phyloP scores from a whole-genome alignment of 2,888 invertebrate genomes.

The Netelia virgata region DNA sequence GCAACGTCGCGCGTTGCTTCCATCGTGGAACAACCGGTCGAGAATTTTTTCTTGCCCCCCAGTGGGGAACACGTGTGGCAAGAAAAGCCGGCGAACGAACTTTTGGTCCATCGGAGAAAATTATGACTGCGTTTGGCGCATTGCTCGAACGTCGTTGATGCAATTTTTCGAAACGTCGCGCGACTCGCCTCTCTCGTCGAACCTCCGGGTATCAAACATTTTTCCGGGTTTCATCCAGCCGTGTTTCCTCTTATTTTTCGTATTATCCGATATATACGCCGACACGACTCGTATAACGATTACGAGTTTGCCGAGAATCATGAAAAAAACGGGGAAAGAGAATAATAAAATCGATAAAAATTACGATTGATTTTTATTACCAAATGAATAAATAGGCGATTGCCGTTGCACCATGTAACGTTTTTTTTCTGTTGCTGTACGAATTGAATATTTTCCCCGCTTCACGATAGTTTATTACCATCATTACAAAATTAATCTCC shows the following conservation, averaged over 20 bases:
- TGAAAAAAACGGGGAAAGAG: not conserved
- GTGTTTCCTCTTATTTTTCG: not conserved
- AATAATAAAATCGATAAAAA: not conserved
- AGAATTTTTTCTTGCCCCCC: not conserved
- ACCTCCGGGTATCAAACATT: not conserved
- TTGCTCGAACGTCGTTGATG: conserved; percentile 8
- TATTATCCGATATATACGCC: not conserved
- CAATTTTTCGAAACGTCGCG: conserved; percentile 10
- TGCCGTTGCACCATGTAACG: too few relatives aligned
- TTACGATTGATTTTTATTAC: too few relatives aligned
- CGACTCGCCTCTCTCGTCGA: conserved; percentile 32
- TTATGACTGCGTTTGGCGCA: conserved; percentile 28
- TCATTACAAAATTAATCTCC: not conserved
- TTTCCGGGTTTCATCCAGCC: not conserved
- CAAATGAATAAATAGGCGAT: too few relatives aligned
- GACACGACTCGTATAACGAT: not conserved
- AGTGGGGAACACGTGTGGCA: conserved; percentile 12
- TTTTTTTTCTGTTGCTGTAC: too few relatives aligned
- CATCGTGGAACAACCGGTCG: conserved; percentile 1
- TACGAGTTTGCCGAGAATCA: not conserved
- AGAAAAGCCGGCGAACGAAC: conserved; percentile 42
- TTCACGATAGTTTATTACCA: too few relatives aligned
- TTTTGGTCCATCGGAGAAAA: conserved; percentile 30
- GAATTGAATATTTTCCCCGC: not conserved
- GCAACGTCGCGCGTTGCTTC: conserved; percentile 7